These are phyloP conservation scores for Unio delphinus DNA, from an alignment of 2,888 invertebrate genomes.

Conservation along the genomic window DNA sequence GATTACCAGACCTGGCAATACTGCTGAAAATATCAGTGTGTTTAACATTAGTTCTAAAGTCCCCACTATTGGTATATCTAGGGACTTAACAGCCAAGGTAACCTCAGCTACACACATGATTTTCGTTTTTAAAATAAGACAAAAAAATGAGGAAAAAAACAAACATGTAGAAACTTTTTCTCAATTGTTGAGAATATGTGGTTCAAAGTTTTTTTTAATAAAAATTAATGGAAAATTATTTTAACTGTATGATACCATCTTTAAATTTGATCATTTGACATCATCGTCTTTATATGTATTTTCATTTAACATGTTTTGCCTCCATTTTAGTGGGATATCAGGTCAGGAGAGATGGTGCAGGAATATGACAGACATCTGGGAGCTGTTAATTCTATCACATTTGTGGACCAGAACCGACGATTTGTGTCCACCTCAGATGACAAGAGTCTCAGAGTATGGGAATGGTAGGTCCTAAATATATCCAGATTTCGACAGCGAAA, in stretches of 20 bases:
- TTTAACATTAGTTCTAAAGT: no score
- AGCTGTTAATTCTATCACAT: constrained; percentile 98
- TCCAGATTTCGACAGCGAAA: neutral
- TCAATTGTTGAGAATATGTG: no score
- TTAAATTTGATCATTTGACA: neutral
- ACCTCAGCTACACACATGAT: no score
- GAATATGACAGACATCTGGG: constrained; percentile 99
- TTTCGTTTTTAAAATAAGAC: no score
- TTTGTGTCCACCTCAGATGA: constrained; percentile 99
- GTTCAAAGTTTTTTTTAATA: neutral
- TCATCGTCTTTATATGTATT: neutral
- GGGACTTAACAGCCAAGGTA: no score
- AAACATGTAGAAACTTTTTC: no score
- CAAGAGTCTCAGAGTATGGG: constrained; percentile 98
- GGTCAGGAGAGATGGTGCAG: constrained; percentile 95
- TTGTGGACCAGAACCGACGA: constrained; percentile 97
- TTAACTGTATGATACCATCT: neutral
- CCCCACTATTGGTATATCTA: no score
- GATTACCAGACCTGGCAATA: no score
- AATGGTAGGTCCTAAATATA: constrained; percentile 81
- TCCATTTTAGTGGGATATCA: constrained; percentile 88
- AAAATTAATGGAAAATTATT: neutral
- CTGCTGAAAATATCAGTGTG: no score
- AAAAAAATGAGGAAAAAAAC: no score
- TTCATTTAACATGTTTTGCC: neutral